A percentile compares a stretch with the other conserved stretches of the same genome.
Conservation (phyloP, 2,888 invertebrate genomes). For the Adelognathus sp. region DNA sequence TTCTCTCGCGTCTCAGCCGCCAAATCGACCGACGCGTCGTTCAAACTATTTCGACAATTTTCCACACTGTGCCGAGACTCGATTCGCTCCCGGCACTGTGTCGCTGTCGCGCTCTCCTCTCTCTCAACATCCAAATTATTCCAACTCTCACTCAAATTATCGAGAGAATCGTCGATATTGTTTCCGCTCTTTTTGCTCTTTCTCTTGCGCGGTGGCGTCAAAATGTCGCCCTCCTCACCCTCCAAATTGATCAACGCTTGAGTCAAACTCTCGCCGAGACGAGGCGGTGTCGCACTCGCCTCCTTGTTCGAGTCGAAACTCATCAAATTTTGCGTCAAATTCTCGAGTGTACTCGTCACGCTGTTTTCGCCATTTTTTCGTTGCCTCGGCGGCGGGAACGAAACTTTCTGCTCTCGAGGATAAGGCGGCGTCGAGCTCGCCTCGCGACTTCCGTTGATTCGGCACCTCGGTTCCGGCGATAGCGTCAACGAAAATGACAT, state of each 20-base stretch:
- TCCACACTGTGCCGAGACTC: no score
- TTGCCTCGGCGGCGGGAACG: neutral
- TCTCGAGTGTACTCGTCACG: neutral
- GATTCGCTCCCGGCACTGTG: no score
- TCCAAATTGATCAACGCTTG: no score
- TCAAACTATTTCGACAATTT: no score
- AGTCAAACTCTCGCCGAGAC: neutral
- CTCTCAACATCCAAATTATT: neutral
- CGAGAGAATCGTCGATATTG: no score
- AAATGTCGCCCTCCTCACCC: no score
- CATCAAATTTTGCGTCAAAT: neutral
- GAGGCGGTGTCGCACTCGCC: neutral
- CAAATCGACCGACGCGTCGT: no score
- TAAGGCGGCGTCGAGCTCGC: neutral
- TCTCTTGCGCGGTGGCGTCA: no score
- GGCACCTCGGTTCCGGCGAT: neutral
- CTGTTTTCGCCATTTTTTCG: neutral
- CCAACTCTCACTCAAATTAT: no score
- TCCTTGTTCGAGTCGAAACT: neutral
- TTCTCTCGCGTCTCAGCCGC: no score
- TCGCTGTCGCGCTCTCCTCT: neutral
- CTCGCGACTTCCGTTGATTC: neutral
- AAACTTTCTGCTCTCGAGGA: neutral
- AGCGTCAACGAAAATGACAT: constrained; percentile 4
- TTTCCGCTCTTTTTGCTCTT: no score